Base-by-base conservation (phyloP, 2,888 invertebrate species). In the Rhodophaea formosa region DNA sequence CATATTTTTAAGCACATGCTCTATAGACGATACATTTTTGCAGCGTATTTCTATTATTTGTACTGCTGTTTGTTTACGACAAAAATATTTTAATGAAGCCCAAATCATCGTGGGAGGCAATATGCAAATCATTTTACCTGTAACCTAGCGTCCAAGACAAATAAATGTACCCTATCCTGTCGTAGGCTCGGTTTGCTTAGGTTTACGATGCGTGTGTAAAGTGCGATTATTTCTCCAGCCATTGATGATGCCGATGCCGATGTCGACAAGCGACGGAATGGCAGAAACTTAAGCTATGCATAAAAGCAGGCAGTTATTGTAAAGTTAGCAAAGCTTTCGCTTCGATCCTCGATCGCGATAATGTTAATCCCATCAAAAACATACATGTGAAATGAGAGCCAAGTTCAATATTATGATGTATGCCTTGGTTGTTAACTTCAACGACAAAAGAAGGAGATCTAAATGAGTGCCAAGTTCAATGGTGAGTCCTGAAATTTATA, bases 51-150 rank as follows among this genome's bases (percentile, higher is more conserved):
- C 7, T 47, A 47, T 47, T 45, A 32, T 30, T 30, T 54, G 17
- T 47, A 17, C 44, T 35, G 30, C 53, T 46, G 42, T 55, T 54
- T 58, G 58, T 54, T 58, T 47, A 35, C 30, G 49, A 56, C 68
- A 72, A 72, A 70, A 72, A 73, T 70, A 70, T 69, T 71, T 72
- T 69, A 65, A 68, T 66, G 62, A 65, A 56, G 62, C 62, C 66
- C 71, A 83, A 78, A 71, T 72, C 88, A 69, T 79, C 82, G 84
- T 91, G 91, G 87, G 91, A 72, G 91, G 91, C 84, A 84, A 78
- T 88, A 90, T 91, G 91, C 89, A 90, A 91, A 91, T 90, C 70
- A 75, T 60, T 77, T 77, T 91, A 91, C 91, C 91, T 91, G 91
- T 87, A 84, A 79, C 79, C 79, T 76, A 73, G 78, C 74, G 77